Evolutionary conservation across 2,797 vertebrate genomes (phyloP).

Genomic region (Crypturellus tataupa): DNA sequence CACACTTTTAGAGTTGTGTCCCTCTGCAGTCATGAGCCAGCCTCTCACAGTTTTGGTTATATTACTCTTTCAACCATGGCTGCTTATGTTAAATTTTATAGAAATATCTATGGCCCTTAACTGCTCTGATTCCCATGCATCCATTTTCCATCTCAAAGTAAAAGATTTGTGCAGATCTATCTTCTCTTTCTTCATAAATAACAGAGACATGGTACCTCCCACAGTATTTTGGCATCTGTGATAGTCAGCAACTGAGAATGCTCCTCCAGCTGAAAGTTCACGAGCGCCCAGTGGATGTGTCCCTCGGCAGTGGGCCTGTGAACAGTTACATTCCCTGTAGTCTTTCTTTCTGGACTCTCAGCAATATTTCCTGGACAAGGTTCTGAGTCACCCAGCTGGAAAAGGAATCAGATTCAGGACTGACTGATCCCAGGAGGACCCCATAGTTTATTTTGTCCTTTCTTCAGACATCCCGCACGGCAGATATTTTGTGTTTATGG

Average conservation of each 20-base stretch:
- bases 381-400: not conserved
- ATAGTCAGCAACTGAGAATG: not conserved
- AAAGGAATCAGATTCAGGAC: not conserved
- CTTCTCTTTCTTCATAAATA: not conserved
- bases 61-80: not conserved
- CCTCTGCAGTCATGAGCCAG: not conserved
- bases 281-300: rapidly evolving
- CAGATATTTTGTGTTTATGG: slow-evolving; percentile 1
- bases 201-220: not conserved
- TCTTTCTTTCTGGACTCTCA: not conserved
- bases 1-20: not conserved
- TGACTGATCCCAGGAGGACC: not conserved
- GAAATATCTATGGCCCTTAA: not conserved
- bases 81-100: not conserved
- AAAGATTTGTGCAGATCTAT: not conserved
- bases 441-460: not conserved
- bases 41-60: not conserved
- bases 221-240: not conserved
- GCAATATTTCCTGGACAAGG: not conserved
- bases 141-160: not conserved
- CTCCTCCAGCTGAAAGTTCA: not conserved
- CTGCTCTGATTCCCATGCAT: not conserved
- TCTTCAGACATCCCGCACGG: not conserved
- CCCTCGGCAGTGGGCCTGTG: not conserved
- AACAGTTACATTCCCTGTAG: not conserved